phyloP scores from a whole-genome alignment of 2,797 vertebrate species.

The Saguinus oedipus region DNA sequence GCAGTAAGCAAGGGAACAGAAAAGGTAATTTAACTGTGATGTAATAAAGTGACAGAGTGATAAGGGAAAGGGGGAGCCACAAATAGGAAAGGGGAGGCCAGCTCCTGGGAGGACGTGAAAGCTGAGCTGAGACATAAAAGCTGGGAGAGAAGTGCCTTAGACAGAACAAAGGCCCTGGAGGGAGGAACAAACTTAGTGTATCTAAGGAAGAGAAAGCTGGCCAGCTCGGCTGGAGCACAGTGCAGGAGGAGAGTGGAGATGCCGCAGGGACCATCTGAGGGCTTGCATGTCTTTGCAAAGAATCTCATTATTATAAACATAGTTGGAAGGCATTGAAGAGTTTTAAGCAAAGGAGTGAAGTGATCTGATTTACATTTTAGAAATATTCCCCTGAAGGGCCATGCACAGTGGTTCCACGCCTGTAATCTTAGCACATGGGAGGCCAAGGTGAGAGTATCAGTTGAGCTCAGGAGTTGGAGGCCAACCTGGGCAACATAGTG shows the following conservation, averaged over 20 bases:
- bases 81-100: neutral
- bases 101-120: neutral
- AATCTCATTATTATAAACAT: neutral
- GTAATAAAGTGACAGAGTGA: neutral
- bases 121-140: neutral
- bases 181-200: neutral
- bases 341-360: conserved; percentile 49
- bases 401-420: neutral
- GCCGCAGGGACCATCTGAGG: rapidly evolving
- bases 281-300: neutral
- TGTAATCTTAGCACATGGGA: neutral
- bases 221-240: too few relatives aligned
- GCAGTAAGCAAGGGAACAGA: neutral
- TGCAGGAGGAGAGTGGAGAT: neutral
- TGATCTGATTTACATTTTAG: conserved; percentile 34
- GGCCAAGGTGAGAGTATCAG: neutral
- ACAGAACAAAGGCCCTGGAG: neutral
- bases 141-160: neutral
- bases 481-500: neutral
- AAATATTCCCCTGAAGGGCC: neutral
- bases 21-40: neutral
- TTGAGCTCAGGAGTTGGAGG: neutral
- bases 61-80: too few relatives aligned
- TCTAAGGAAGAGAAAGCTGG: neutral
- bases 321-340: neutral